Percentiles rank a stretch among this genome's conserved stretches.
These are phyloP conservation scores for Phasianus colchicus DNA, from an alignment of 2,113 vertebrate species.

Conservation along the genomic window DNA sequence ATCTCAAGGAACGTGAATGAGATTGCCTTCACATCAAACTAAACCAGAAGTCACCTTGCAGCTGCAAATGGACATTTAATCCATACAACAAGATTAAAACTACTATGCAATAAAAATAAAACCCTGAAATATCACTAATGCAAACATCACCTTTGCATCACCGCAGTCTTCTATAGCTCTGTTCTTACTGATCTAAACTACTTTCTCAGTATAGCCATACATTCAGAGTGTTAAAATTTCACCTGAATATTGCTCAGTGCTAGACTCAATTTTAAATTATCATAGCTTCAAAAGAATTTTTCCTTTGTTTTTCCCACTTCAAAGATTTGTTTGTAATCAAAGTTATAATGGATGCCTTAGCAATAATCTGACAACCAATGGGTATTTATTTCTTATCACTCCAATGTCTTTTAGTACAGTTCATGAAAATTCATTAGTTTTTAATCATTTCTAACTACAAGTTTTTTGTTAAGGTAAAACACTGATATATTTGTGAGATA, in stretches of 20 bases:
- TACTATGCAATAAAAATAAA: not conserved
- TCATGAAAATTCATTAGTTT: not conserved
- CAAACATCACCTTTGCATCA: fast-evolving
- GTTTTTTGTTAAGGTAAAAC: not conserved
- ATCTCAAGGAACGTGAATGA: not conserved
- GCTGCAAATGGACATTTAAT: not conserved
- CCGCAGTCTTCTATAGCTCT: not conserved
- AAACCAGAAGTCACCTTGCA: not conserved
- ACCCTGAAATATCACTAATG: not conserved
- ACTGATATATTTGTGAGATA: not conserved
- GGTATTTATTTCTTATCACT: conserved; percentile 9
- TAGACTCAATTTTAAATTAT: not conserved
- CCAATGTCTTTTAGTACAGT: not conserved
- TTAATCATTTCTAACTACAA: not conserved
- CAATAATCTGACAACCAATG: not conserved
- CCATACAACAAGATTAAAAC: not conserved
- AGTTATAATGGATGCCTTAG: not conserved
- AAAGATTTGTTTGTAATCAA: not conserved
- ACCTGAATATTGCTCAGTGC: not conserved
- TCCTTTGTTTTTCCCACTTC: not conserved
- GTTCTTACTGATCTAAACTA: not conserved
- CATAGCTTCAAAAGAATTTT: not conserved
- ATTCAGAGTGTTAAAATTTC: not conserved
- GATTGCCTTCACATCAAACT: not conserved
- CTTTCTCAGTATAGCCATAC: not conserved